phyloP scores from a whole-genome alignment of 2,113 vertebrate genomes.

The Geococcyx californianus region DNA sequence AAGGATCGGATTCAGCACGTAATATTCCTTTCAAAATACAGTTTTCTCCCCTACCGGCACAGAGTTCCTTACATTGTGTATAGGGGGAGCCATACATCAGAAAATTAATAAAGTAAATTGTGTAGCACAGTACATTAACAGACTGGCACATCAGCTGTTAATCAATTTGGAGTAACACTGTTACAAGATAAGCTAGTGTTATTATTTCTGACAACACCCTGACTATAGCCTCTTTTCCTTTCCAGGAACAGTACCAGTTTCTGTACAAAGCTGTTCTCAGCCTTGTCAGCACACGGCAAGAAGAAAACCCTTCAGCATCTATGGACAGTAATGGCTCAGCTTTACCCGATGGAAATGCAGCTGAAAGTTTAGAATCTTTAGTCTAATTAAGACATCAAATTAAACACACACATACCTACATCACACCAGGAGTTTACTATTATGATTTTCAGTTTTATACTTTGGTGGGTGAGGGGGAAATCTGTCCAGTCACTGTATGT shows the following conservation, averaged over 20 bases:
- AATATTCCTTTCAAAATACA: neutral
- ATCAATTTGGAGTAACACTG: neutral
- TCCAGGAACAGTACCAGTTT: constrained; percentile 94
- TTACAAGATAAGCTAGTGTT: neutral
- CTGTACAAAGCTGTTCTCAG: constrained; percentile 95
- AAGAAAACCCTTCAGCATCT: constrained; percentile 82
- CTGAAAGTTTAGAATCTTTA: constrained; percentile 93
- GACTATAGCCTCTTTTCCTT: neutral
- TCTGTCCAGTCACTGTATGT: constrained; percentile 33
- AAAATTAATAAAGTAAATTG: neutral
- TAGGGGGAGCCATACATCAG: neutral
- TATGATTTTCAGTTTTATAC: constrained; percentile 50
- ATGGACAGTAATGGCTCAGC: constrained; percentile 86
- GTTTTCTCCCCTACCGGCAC: neutral
- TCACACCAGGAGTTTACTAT: constrained; percentile 3
- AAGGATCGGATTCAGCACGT: neutral
- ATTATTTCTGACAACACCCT: neutral
- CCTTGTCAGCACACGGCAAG: constrained; percentile 89
- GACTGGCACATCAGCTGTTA: neutral
- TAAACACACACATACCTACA: neutral
- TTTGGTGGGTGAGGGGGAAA: neutral
- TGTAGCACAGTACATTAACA: neutral
- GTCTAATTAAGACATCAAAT: constrained; percentile 76
- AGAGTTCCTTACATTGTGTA: neutral
- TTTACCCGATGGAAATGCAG: constrained; percentile 77